Evolutionary conservation across 2,888 invertebrate genomes (phyloP).

Genomic region (Caenorhabditis imperialis): DNA sequence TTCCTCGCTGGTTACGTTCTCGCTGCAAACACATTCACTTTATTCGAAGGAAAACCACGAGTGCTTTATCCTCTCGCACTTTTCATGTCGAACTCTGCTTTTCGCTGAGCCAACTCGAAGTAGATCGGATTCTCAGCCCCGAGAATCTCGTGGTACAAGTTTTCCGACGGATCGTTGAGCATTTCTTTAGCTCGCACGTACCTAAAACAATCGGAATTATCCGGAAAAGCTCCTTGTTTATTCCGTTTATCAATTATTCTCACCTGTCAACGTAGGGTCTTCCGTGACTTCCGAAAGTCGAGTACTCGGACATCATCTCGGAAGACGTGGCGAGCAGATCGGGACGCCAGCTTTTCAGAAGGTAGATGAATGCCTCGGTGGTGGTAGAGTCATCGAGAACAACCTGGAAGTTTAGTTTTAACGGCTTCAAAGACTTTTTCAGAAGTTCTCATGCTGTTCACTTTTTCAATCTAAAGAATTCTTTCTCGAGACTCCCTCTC

Average conservation of each 20-base stretch:
- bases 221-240: constrained; percentile 6
- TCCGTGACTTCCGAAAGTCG: constrained; percentile 65
- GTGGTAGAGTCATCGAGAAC: constrained; percentile 32
- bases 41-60: background rate
- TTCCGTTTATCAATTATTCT: background rate
- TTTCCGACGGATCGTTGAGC: constrained; percentile 40
- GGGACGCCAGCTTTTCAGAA: constrained; percentile 61
- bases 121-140: constrained; percentile 28
- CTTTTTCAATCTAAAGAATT: too few species aligned
- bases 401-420: constrained; percentile 49
- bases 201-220: constrained; percentile 28
- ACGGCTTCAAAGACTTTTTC: too few species aligned
- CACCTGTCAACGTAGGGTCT: constrained; percentile 68
- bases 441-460: too few species aligned
- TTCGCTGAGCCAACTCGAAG: constrained; percentile 27
- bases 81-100: constrained; percentile 48
- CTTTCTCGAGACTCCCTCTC: too few species aligned
- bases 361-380: constrained; percentile 60
- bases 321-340: constrained; percentile 55
- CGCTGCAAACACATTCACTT: constrained; percentile 53
- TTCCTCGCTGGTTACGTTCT: constrained; percentile 55
- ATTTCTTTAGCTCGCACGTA: constrained; percentile 60
- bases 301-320: constrained; percentile 56
- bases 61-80: background rate
- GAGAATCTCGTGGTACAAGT: constrained; percentile 58